Evolutionary conservation across 2,797 vertebrate species (phyloP).

Genomic region (Paedocypris micromegethes): DNA sequence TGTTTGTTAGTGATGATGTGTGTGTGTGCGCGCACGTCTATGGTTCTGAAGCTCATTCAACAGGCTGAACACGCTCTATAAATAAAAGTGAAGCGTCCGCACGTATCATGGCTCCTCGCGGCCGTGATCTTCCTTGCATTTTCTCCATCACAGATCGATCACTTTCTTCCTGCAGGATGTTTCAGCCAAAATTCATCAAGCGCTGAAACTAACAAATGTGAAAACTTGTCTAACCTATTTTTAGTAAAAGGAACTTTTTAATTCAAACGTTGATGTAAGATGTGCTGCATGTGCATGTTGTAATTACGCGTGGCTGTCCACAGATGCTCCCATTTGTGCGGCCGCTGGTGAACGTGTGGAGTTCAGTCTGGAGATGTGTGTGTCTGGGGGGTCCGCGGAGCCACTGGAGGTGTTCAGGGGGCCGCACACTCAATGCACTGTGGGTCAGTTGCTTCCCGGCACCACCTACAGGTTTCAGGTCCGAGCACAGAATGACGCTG

Average conservation of each 20-base stretch:
- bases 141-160: constrained; percentile 36
- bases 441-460: constrained; percentile 85
- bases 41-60: not conserved
- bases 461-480: constrained; percentile 83
- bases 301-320: no score
- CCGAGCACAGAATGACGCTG: constrained; percentile 84
- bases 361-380: constrained; percentile 90
- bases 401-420: constrained; percentile 82
- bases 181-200: not conserved
- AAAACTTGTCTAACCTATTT: no score
- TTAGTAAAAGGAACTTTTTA: not conserved
- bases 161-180: not conserved
- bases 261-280: not conserved
- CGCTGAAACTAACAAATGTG: no score
- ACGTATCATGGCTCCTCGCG: not conserved
- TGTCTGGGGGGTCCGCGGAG: constrained; percentile 61
- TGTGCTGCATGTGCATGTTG: not conserved
- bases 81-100: constrained; percentile 18
- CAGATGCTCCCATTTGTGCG: constrained; percentile 49
- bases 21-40: no score
- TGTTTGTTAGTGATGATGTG: no score
- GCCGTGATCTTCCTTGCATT: constrained; percentile 36
- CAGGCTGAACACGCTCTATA: constrained; percentile 21
- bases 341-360: constrained; percentile 75
- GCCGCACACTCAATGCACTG: constrained; percentile 80